Evolutionary conservation across 2,888 invertebrate species (phyloP).

Genomic region (Oegoconia quadripuncta): DNA sequence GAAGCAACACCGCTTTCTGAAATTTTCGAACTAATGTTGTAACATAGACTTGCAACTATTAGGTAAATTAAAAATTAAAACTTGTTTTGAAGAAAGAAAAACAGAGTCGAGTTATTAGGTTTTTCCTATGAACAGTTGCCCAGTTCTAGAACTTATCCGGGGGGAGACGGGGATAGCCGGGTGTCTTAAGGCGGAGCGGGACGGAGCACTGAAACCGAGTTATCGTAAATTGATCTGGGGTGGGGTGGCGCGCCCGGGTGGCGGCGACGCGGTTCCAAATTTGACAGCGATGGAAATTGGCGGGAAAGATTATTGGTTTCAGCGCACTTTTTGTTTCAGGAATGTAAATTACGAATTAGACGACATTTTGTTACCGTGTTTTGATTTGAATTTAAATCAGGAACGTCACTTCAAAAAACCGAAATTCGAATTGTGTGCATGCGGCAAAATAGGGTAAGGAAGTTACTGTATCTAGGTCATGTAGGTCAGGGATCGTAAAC

Average conservation of each 20-base stretch:
- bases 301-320: slow-evolving; percentile 74
- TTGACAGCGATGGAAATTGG: slow-evolving; percentile 79
- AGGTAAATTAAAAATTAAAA: not conserved
- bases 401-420: slow-evolving; percentile 25
- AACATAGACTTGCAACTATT: too few species aligned
- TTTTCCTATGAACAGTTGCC: slow-evolving; percentile 47
- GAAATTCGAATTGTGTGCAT: slow-evolving; percentile 15
- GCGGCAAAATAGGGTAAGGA: slow-evolving; percentile 24
- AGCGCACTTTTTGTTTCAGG: slow-evolving; percentile 39
- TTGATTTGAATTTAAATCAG: slow-evolving; percentile 13
- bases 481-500: slow-evolving; percentile 49
- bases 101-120: slow-evolving; percentile 46
- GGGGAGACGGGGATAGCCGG: slow-evolving; percentile 64
- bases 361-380: slow-evolving; percentile 3
- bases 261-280: slow-evolving; percentile 64
- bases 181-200: slow-evolving; percentile 75
- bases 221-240: slow-evolving; percentile 77
- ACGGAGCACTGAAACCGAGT: slow-evolving; percentile 68
- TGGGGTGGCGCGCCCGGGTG: slow-evolving; percentile 44
- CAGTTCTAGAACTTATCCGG: slow-evolving; percentile 70
- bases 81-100: slow-evolving; percentile 20
- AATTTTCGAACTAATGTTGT: too few species aligned
- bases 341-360: slow-evolving; percentile 40
- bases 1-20: too few species aligned
- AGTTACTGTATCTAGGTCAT: slow-evolving; percentile 41